phyloP scores from a whole-genome alignment of 2,113 vertebrate genomes.

The Mellivora capensis region DNA sequence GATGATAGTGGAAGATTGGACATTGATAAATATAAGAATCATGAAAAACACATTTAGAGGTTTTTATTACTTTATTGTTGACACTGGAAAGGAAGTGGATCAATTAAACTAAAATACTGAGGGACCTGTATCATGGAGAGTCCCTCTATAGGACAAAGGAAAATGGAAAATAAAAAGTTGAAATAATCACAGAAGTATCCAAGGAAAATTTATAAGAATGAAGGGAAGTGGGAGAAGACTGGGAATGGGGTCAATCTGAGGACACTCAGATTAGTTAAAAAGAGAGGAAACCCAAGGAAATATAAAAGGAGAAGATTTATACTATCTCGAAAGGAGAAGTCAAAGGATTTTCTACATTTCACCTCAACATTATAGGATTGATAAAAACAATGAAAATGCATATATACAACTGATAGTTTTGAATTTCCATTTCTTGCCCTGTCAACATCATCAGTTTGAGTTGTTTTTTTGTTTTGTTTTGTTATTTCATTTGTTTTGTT shows the following conservation, averaged over 20 bases:
- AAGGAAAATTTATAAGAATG: not conserved
- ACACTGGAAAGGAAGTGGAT: not conserved
- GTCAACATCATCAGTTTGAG: not conserved
- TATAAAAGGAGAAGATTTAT: not conserved
- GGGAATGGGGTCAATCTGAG: fast-evolving
- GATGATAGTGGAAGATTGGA: not conserved
- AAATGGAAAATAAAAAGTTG: not conserved
- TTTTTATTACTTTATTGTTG: not conserved
- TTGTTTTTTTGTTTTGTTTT: not conserved
- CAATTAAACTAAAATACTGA: not conserved
- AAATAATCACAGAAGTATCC: not conserved
- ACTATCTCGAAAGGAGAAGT: not conserved
- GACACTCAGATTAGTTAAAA: not conserved
- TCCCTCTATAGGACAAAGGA: not conserved
- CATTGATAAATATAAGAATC: not conserved
- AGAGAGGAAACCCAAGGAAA: not conserved
- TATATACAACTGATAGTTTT: not conserved
- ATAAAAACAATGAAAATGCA: not conserved
- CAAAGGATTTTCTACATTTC: not conserved
- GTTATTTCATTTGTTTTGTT: not conserved
- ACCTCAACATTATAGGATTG: not conserved
- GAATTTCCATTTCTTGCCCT: not conserved
- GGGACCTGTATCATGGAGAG: not conserved
- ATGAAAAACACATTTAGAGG: not conserved
- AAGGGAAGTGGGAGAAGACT: not conserved